Evolutionary conservation across 2,797 vertebrate species (phyloP).

Genomic region (Eulemur mongoz): DNA sequence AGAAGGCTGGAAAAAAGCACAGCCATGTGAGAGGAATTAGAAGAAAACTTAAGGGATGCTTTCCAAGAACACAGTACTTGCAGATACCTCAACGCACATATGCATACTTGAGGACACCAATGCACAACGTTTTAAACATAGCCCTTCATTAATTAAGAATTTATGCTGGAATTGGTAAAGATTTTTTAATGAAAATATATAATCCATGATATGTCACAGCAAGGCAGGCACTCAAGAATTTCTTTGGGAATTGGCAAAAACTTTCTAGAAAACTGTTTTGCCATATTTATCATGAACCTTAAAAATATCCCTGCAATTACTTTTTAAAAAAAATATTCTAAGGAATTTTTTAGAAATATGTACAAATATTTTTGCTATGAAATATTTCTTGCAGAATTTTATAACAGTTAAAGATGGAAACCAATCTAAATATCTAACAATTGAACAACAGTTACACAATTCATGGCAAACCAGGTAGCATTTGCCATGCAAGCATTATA

Average conservation of each 20-base stretch:
- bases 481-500: not conserved
- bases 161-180: not conserved
- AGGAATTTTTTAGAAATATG: not conserved
- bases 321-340: not conserved
- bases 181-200: not conserved
- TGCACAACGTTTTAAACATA: constrained; percentile 30
- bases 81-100: not conserved
- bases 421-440: not conserved
- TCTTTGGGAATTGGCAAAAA: not conserved
- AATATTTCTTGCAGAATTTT: not conserved
- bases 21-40: not conserved
- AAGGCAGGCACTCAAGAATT: not conserved
- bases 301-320: constrained; percentile 31
- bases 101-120: not conserved
- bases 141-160: constrained; percentile 21
- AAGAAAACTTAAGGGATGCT: not conserved
- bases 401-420: not conserved
- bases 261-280: constrained; percentile 10
- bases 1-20: not conserved
- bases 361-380: constrained; percentile 3
- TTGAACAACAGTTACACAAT: not conserved
- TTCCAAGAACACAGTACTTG: not conserved
- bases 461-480: not conserved
- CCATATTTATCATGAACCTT: constrained; percentile 52
- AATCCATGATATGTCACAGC: not conserved